A percentile compares a stretch with the other conserved stretches of the same genome.
Conservation (phyloP, 1,140 invertebrate genomes). For the Pogonus chalceus region DNA sequence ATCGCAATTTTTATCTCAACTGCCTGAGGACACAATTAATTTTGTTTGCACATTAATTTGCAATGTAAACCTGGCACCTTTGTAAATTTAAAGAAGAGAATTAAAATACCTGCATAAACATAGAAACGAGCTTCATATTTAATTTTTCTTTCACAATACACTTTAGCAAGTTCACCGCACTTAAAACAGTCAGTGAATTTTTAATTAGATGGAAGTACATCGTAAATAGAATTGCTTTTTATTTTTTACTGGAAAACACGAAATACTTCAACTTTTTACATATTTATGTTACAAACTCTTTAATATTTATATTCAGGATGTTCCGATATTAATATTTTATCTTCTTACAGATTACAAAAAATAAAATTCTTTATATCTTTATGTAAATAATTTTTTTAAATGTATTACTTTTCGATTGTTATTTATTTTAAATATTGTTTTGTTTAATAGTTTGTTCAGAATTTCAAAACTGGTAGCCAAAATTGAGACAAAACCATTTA, state of each 20-base stretch:
- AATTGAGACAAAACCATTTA: too few relatives aligned
- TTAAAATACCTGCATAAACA: conserved; percentile 5
- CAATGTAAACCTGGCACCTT: conserved; percentile 3
- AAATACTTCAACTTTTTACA: too few relatives aligned
- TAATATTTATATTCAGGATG: too few relatives aligned
- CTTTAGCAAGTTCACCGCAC: background rate
- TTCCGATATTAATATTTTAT: too few relatives aligned
- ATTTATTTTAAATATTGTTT: too few relatives aligned
- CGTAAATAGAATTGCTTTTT: conserved; percentile 7
- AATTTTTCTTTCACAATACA: background rate
- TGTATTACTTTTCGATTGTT: too few relatives aligned
- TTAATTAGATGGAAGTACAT: background rate
- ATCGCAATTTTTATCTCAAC: background rate
- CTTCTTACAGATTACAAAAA: too few relatives aligned
- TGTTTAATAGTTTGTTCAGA: too few relatives aligned
- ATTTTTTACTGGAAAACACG: background rate
- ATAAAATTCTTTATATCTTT: too few relatives aligned
- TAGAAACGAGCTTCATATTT: conserved; percentile 1
- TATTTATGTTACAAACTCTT: too few relatives aligned
- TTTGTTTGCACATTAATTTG: conserved; percentile 5
- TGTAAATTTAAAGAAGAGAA: background rate
- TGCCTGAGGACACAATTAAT: conserved; percentile 1
- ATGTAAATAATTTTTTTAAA: too few relatives aligned
- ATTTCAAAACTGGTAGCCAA: too few relatives aligned
- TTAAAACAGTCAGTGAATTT: background rate